Evolutionary conservation across 2,797 vertebrate species (phyloP), one percentile per base, ranked within the genome.

Genomic region (Synaphobranchus kaupii): DNA sequence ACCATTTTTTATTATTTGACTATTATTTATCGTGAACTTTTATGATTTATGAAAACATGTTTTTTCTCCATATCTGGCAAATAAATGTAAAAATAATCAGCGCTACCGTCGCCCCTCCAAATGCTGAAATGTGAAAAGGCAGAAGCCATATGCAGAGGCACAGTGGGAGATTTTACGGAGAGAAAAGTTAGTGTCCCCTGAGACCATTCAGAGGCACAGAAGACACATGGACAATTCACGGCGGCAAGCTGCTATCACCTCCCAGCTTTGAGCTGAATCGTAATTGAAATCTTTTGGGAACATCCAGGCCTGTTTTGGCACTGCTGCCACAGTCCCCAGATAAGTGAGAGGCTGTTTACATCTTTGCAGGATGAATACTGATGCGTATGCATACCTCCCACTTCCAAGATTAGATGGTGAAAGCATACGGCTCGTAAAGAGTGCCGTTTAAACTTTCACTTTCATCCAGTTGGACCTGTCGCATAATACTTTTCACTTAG

Each of bases 261-360:
- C 63, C 78, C 58, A 63, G 31, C 44, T 76, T 84, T 84, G 44
- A n/a, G 80, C 68, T 66, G 48, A 39, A 87, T 89, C 83, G 28
- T 84, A 91, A 87, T 86, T 89, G 89, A 80, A 90, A 89, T 90
- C 68, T 84, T 56, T n/a, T 88, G 83, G 85, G 82, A 89, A 86
- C 78, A 86, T 86, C 85, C 83, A 76, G 58, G 88, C 86, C 86
- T 86, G 76, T 87, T 87, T 87, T 80, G 78, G 86, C 87, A 31
- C 80, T 86, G 68, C 80, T 83, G 52, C 85, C 44, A 81, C 71
- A 86, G 86, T 83, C 81, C 63, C 68, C 44, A 76, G 87, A 88
- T 76, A 84, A 84, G 86, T 54, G 78, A 34, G 54, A 60, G 10
- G 82, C 39, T 63, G 31, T 78, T 86, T 71, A 85, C 44, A 17